Conservation (phyloP, 1,140 invertebrate genomes). For the Diploscapter pachys region DNA sequence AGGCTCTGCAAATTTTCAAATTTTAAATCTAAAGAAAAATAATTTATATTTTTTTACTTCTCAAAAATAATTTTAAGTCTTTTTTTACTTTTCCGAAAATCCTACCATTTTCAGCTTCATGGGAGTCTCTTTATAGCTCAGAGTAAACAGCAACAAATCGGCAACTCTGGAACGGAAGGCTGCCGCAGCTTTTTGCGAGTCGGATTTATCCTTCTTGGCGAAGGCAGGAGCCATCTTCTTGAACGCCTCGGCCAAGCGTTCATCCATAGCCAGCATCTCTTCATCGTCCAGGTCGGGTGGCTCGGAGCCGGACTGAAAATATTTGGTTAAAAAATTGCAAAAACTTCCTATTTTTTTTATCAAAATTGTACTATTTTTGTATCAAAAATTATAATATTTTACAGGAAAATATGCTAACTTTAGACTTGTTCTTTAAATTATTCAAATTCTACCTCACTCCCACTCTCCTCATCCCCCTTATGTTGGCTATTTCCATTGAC, state of each 20-base stretch:
- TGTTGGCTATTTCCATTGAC: slow-evolving; percentile 3
- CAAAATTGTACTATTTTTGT: too few species aligned
- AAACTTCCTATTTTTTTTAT: too few species aligned
- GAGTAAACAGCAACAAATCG: slow-evolving; percentile 9
- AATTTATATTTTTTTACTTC: too few species aligned
- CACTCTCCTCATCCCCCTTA: slow-evolving; percentile 10
- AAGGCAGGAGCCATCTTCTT: background rate
- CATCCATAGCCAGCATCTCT: slow-evolving; percentile 12
- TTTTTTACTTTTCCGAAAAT: background rate
- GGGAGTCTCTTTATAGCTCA: background rate
- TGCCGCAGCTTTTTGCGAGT: background rate
- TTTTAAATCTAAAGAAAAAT: too few species aligned
- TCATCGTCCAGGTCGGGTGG: slow-evolving; percentile 15
- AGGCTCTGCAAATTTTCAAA: background rate
- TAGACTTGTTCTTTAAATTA: too few species aligned
- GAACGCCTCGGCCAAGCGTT: background rate
- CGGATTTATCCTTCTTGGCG: background rate
- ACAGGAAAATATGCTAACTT: too few species aligned
- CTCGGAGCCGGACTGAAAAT: background rate
- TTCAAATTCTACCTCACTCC: too few species aligned
- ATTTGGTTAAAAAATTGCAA: too few species aligned
- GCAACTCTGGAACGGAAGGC: slow-evolving; percentile 14
- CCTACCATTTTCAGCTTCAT: slow-evolving; percentile 4
- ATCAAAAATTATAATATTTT: too few species aligned
- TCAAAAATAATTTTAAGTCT: too few species aligned